These are phyloP conservation scores for Drosophila mercatorum DNA, from an alignment of 2,888 invertebrate species.

Conservation along the genomic window DNA sequence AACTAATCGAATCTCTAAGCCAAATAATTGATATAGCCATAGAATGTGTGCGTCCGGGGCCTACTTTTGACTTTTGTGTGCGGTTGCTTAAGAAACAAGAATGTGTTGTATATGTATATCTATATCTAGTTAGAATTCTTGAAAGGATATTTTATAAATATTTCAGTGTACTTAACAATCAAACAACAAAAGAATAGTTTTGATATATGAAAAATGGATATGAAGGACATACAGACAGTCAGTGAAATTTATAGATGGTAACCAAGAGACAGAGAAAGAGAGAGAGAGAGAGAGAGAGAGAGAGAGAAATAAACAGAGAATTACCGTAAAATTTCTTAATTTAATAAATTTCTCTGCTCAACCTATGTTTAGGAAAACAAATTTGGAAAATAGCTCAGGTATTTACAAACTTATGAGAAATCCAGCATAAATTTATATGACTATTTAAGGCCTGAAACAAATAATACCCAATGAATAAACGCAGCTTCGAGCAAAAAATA, in stretches of 20 bases:
- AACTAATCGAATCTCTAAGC: constrained; percentile 24
- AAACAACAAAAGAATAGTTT: background rate
- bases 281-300: background rate
- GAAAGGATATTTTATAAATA: background rate
- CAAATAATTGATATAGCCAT: constrained; percentile 14
- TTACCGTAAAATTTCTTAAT: too few relatives aligned
- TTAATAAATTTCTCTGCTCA: too few relatives aligned
- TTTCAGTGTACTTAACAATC: background rate
- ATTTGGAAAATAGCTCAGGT: background rate
- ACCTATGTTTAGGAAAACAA: background rate
- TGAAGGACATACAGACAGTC: background rate
- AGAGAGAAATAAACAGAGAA: background rate
- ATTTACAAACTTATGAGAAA: background rate
- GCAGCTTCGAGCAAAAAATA: too few relatives aligned
- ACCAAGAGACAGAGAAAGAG: background rate
- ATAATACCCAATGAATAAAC: too few relatives aligned
- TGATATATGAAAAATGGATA: too few relatives aligned
- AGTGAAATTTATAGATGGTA: too few relatives aligned
- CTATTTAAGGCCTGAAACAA: too few relatives aligned
- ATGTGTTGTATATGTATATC: background rate
- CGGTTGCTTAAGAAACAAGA: background rate
- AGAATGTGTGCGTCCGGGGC: background rate
- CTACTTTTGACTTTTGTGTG: background rate
- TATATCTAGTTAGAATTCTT: background rate
- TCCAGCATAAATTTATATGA: too few relatives aligned